Evolutionary conservation across 2,888 invertebrate genomes (phyloP).

Genomic region (Trichacis sp.): DNA sequence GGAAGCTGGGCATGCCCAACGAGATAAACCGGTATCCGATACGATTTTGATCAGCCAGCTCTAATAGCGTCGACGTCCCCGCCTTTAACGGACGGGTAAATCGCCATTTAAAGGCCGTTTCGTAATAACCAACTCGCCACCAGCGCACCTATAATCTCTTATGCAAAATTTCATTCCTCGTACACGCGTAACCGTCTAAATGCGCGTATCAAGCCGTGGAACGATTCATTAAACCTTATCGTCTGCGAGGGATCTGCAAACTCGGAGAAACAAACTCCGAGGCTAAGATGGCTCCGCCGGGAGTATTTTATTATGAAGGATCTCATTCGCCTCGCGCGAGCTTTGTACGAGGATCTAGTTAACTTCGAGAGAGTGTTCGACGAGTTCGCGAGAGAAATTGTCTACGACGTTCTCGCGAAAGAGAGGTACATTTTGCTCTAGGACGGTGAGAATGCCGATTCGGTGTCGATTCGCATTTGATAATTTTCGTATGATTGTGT

Average conservation of each 20-base stretch:
- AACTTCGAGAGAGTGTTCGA: too few relatives aligned
- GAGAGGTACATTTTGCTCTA: too few relatives aligned
- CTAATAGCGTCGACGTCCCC: slow-evolving; percentile 19
- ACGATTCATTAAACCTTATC: slow-evolving; percentile 13
- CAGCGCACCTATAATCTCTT: slow-evolving; percentile 23
- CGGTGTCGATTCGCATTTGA: too few relatives aligned
- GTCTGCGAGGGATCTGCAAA: neutral
- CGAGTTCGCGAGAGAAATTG: too few relatives aligned
- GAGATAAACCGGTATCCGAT: slow-evolving; percentile 42
- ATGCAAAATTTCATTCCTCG: slow-evolving; percentile 29
- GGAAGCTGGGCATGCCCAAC: slow-evolving; percentile 30
- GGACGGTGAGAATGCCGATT: too few relatives aligned
- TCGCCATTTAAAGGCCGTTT: slow-evolving; percentile 35
- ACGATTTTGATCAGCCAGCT: slow-evolving; percentile 25
- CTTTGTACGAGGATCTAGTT: too few relatives aligned
- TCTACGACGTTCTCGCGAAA: too few relatives aligned
- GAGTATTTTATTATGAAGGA: too few relatives aligned
- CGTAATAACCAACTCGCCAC: slow-evolving; percentile 28
- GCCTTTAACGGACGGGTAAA: slow-evolving; percentile 30
- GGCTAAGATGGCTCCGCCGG: too few relatives aligned
- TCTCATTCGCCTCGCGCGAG: too few relatives aligned
- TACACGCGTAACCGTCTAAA: slow-evolving; percentile 1
- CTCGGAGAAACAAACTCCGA: neutral
- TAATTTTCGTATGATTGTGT: too few relatives aligned
- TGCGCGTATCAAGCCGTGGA: neutral